Conservation (phyloP, 2,888 invertebrate species). For the Xylocampa areola region DNA sequence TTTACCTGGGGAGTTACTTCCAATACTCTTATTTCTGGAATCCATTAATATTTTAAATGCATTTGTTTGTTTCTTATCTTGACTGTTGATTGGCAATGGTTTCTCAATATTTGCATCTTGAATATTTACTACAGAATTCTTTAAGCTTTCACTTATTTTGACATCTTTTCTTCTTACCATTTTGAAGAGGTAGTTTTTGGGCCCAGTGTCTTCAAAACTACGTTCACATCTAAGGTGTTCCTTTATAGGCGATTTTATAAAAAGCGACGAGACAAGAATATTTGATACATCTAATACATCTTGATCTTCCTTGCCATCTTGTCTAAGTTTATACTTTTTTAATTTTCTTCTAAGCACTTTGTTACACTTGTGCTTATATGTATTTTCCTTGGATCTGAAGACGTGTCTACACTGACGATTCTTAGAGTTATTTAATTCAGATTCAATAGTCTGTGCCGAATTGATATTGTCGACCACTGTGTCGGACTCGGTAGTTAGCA, state of each 20-base stretch:
- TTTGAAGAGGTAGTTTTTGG: constrained; percentile 79
- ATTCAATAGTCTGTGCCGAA: constrained; percentile 36
- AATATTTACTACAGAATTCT: constrained; percentile 27
- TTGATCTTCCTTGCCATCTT: constrained; percentile 82
- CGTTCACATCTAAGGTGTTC: constrained; percentile 29
- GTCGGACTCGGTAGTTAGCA: constrained; percentile 56
- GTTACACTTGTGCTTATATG: constrained; percentile 72
- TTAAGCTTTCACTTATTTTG: constrained; percentile 46
- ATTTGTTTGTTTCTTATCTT: constrained; percentile 81
- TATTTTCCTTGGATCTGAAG: constrained; percentile 72
- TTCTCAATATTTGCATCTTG: constrained; percentile 35
- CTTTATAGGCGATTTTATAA: constrained; percentile 74
- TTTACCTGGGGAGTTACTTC: constrained; percentile 91
- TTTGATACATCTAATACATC: constrained; percentile 83
- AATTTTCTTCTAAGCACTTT: constrained; percentile 77
- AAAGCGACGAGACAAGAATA: constrained; percentile 71
- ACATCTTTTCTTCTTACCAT: constrained; percentile 75
- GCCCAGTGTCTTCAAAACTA: constrained; percentile 60
- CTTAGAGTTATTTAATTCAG: constrained; percentile 45
- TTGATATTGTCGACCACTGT: constrained; percentile 49
- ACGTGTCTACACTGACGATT: constrained; percentile 59
- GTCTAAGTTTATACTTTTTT: constrained; percentile 81
- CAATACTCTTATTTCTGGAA: constrained; percentile 91
- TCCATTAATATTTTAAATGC: constrained; percentile 92
- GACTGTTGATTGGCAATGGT: constrained; percentile 54